Evolutionary conservation across 2,113 vertebrate genomes (phyloP).

Genomic region (Sorex araneus): DNA sequence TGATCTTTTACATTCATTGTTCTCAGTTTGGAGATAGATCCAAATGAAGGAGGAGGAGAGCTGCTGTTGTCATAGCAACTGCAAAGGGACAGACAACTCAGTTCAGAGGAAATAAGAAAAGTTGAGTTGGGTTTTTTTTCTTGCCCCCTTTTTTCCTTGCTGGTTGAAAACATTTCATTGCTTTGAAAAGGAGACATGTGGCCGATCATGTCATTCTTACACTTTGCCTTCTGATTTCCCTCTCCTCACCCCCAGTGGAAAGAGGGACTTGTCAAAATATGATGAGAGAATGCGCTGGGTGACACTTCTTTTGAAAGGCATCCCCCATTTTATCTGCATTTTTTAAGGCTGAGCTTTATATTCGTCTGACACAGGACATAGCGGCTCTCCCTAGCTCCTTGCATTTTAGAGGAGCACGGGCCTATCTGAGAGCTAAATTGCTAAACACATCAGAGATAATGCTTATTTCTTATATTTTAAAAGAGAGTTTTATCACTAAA

Average conservation of each 20-base stretch:
- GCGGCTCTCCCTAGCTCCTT: background rate
- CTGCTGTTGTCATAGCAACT: constrained; percentile 76
- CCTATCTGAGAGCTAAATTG: background rate
- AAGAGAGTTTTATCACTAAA: background rate
- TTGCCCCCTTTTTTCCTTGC: constrained; percentile 2
- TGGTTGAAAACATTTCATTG: constrained; percentile 65
- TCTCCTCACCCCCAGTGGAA: background rate
- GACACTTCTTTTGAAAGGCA: constrained; percentile 52
- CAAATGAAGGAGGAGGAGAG: constrained; percentile 73
- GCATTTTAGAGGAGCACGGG: background rate
- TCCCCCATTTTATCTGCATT: background rate
- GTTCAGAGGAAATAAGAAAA: constrained; percentile 72
- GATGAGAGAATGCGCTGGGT: constrained; percentile 14
- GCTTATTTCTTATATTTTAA: background rate
- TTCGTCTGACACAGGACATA: background rate
- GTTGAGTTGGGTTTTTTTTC: constrained; percentile 48
- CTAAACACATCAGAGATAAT: background rate
- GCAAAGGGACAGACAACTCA: constrained; percentile 65
- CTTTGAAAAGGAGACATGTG: constrained; percentile 46
- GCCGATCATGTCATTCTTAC: constrained; percentile 33
- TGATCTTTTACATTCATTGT: constrained; percentile 77
- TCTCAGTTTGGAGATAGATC: constrained; percentile 80
- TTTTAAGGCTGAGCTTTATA: background rate
- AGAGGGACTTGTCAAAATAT: constrained; percentile 27
- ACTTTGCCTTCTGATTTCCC: background rate